A percentile compares a stretch with the other conserved stretches of the same genome.
phyloP scores from a whole-genome alignment of 2,888 invertebrate genomes.

The Craniophora ligustri region DNA sequence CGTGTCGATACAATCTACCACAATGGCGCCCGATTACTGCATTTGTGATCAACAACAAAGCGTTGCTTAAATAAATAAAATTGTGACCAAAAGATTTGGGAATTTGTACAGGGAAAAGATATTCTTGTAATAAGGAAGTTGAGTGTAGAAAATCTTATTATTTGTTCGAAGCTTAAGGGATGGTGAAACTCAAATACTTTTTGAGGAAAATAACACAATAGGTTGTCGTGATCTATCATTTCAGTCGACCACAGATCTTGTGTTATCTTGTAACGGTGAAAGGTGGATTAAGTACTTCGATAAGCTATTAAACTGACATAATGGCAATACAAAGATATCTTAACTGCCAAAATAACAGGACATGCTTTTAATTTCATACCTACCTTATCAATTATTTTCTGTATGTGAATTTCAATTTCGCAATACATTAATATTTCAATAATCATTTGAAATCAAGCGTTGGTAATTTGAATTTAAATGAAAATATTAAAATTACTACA shows the following conservation, averaged over 20 bases:
- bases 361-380: no score
- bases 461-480: no score
- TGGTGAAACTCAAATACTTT: slow-evolving; percentile 37
- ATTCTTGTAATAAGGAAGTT: slow-evolving; percentile 35
- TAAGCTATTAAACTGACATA: not conserved
- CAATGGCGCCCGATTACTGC: slow-evolving; percentile 47
- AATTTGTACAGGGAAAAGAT: slow-evolving; percentile 45
- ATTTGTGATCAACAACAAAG: slow-evolving; percentile 55
- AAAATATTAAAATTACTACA: no score
- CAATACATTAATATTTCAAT: no score
- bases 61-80: slow-evolving; percentile 54
- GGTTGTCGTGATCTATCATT: slow-evolving; percentile 6
- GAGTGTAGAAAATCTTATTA: slow-evolving; percentile 41
- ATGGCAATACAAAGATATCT: no score
- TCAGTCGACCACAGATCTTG: slow-evolving; percentile 7
- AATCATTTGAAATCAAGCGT: no score
- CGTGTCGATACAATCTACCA: slow-evolving; percentile 58
- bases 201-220: slow-evolving; percentile 28
- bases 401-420: no score
- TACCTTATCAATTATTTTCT: no score
- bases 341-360: no score
- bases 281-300: not conserved
- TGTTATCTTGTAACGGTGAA: slow-evolving; percentile 11
- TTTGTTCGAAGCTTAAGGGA: slow-evolving; percentile 34
- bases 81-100: slow-evolving; percentile 41